These are phyloP conservation scores for Gryllus bimaculatus DNA, from an alignment of 1,140 invertebrate species.

Conservation along the genomic window DNA sequence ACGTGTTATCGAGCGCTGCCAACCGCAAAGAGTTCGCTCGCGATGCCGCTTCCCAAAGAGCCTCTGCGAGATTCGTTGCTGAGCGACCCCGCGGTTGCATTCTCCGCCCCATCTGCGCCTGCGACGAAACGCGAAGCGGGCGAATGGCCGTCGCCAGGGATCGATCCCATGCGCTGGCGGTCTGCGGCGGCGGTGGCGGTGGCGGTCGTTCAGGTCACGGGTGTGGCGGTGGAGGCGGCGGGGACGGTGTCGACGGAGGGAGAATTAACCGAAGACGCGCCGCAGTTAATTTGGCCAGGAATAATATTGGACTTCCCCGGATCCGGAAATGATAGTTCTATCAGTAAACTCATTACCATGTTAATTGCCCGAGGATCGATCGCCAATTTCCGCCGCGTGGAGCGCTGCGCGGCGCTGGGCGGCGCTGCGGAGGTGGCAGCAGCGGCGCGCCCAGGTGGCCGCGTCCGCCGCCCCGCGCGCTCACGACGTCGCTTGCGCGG, in stretches of 20 bases:
- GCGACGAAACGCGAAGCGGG: neutral
- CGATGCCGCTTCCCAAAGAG: no score
- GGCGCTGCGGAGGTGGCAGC: neutral
- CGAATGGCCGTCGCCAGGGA: neutral
- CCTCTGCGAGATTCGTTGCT: neutral
- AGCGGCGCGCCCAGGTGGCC: neutral
- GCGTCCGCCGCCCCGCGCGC: neutral
- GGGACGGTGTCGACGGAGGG: neutral
- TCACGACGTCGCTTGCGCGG: neutral
- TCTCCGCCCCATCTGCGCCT: neutral
- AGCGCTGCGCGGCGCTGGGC: neutral
- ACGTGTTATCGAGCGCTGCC: no score
- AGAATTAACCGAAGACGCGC: neutral
- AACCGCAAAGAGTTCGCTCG: no score
- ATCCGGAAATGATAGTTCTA: neutral
- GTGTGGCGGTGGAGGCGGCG: neutral
- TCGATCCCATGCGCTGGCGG: neutral
- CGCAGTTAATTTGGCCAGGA: constrained; percentile 3
- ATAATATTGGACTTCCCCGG: constrained; percentile 3
- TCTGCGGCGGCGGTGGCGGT: neutral
- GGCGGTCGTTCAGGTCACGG: neutral
- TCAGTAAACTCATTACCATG: constrained; percentile 4
- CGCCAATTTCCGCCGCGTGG: constrained; percentile 1
- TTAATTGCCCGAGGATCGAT: constrained; percentile 3
- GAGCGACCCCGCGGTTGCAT: neutral